Percentiles rank a stretch among this genome's conserved stretches.
Evolutionary conservation across 2,888 invertebrate genomes (phyloP).

Genomic region (Cataglyphis altisquamis): DNA sequence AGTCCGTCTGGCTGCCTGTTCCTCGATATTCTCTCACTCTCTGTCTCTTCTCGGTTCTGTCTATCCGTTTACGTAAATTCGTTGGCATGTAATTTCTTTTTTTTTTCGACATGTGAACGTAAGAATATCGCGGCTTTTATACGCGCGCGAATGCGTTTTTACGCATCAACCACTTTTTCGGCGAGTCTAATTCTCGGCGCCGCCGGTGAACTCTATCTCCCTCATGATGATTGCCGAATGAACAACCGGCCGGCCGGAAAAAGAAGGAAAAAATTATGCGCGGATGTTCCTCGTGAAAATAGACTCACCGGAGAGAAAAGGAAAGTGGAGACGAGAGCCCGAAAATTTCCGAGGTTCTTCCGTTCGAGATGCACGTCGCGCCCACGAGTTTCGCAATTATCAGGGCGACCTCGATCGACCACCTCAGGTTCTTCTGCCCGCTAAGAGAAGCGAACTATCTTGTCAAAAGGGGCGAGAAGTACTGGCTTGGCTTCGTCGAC

Average conservation of each 20-base stretch:
- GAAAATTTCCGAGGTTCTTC: neutral
- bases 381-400: neutral
- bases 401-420: constrained; percentile 2
- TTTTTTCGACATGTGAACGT: neutral
- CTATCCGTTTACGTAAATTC: neutral
- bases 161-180: neutral
- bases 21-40: constrained; percentile 39
- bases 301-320: neutral
- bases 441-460: neutral
- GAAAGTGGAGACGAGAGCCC: too few species aligned
- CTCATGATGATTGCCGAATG: neutral
- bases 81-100: neutral
- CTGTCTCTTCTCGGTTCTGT: neutral
- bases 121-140: neutral
- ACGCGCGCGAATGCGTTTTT: neutral
- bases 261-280: neutral
- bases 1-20: neutral
- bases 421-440: neutral
- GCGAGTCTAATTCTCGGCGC: neutral
- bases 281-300: neutral
- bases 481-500: constrained; percentile 6
- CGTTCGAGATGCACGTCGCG: neutral
- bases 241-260: neutral
- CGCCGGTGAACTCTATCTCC: neutral
- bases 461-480: neutral